Conservation (phyloP, 2,113 vertebrate genomes). For the Tenebrosternarchus preto region DNA sequence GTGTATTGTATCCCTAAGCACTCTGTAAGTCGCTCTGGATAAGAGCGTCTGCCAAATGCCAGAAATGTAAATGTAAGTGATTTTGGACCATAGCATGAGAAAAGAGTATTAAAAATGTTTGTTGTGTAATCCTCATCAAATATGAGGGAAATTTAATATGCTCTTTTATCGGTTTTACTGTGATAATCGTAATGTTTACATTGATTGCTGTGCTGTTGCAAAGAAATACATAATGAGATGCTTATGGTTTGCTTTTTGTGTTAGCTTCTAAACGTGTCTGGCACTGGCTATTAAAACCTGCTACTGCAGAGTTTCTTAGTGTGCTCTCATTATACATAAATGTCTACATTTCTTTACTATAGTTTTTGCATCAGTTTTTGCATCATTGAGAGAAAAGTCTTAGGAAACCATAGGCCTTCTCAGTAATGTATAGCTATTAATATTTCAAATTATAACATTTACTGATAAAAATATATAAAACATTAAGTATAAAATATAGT, state of each 20-base stretch:
- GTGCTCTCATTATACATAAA: background rate
- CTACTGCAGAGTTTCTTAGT: background rate
- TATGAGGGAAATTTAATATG: constrained; percentile 12
- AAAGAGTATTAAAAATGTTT: background rate
- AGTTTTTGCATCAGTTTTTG: constrained; percentile 7
- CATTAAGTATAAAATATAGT: no score
- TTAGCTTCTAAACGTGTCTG: constrained; percentile 9
- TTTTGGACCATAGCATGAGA: background rate
- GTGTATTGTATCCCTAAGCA: no score
- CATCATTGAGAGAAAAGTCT: background rate
- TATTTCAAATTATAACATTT: background rate
- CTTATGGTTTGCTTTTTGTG: background rate
- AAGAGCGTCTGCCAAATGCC: no score
- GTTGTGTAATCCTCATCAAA: constrained; percentile 16
- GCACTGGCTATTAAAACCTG: background rate
- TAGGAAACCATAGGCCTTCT: constrained; percentile 5
- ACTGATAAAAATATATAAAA: no score
- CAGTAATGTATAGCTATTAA: no score
- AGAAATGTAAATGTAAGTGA: background rate
- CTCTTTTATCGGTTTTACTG: background rate
- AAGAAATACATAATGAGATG: background rate
- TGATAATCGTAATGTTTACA: background rate
- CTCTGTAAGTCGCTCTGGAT: no score
- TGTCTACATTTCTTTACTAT: constrained; percentile 2
- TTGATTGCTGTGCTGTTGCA: background rate